These are phyloP conservation scores for Drosophila tropicalis DNA, from an alignment of 1,140 invertebrate genomes.

Conservation along the genomic window DNA sequence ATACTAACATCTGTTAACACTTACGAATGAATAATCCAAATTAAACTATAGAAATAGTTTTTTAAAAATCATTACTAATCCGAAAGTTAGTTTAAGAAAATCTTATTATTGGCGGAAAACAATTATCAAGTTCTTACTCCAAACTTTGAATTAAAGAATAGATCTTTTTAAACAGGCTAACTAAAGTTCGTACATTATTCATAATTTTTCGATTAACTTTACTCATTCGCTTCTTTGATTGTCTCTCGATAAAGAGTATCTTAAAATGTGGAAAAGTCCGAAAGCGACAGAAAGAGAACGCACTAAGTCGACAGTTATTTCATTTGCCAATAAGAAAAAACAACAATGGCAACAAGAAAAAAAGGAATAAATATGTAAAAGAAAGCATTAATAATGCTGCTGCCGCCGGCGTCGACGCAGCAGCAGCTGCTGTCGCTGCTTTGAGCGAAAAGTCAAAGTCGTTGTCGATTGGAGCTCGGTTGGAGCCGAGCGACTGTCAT, in stretches of 20 bases:
- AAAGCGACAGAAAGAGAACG: slow-evolving; percentile 16
- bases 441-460: slow-evolving; percentile 22
- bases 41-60: neutral
- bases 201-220: too few relatives aligned
- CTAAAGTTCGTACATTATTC: too few relatives aligned
- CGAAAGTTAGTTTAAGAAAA: too few relatives aligned
- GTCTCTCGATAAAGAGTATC: neutral
- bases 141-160: too few relatives aligned
- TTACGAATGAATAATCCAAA: neutral
- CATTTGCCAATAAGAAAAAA: slow-evolving; percentile 32
- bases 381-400: slow-evolving; percentile 59
- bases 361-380: slow-evolving; percentile 43
- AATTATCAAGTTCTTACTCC: too few relatives aligned
- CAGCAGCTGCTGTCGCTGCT: neutral
- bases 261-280: slow-evolving; percentile 25
- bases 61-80: neutral
- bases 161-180: too few relatives aligned
- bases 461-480: neutral
- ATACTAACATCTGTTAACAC: neutral
- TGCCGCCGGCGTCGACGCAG: slow-evolving; percentile 27
- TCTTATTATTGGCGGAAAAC: too few relatives aligned
- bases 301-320: neutral
- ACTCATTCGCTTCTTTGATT: neutral
- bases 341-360: slow-evolving; percentile 42
- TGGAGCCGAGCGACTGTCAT: slow-evolving; percentile 47